Conservation (phyloP, 2,797 vertebrate species). For the Pygocentrus nattereri region DNA sequence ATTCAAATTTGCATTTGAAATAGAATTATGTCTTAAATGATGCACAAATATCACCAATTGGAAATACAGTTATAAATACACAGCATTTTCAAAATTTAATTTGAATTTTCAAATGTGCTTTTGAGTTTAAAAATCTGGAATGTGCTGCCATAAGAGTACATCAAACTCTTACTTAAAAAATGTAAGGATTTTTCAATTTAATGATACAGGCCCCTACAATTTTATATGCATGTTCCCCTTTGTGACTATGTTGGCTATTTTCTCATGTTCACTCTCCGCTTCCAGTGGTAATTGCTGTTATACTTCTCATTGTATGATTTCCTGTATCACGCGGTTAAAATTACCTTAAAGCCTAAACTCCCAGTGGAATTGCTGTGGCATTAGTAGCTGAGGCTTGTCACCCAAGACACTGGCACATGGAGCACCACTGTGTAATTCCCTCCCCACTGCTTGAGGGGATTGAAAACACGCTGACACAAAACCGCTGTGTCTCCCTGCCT, state of each 20-base stretch:
- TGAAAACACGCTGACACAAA: conserved; percentile 6
- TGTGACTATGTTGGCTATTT: background rate
- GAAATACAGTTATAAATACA: no score
- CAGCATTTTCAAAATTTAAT: no score
- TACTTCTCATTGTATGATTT: background rate
- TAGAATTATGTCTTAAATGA: no score
- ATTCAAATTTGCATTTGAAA: no score
- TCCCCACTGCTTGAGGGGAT: conserved; percentile 3
- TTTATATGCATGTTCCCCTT: no score
- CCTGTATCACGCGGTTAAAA: conserved; percentile 2
- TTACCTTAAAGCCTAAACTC: conserved; percentile 10
- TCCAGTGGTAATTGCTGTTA: background rate
- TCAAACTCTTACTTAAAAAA: no score
- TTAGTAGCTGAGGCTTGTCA: background rate
- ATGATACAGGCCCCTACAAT: no score
- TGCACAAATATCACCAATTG: no score
- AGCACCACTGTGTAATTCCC: conserved; percentile 2
- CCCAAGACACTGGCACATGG: conserved; percentile 5
- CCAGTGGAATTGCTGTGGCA: background rate
- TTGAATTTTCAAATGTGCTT: no score
- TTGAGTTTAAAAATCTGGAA: no score
- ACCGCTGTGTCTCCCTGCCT: background rate
- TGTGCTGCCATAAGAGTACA: no score
- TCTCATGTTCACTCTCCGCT: background rate
- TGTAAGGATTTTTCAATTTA: no score